Evolutionary conservation across 64 coral and sea anemone species (phyloP), one percentile per base, ranked within the genome.

Genomic region (Stylophora pistillata): DNA sequence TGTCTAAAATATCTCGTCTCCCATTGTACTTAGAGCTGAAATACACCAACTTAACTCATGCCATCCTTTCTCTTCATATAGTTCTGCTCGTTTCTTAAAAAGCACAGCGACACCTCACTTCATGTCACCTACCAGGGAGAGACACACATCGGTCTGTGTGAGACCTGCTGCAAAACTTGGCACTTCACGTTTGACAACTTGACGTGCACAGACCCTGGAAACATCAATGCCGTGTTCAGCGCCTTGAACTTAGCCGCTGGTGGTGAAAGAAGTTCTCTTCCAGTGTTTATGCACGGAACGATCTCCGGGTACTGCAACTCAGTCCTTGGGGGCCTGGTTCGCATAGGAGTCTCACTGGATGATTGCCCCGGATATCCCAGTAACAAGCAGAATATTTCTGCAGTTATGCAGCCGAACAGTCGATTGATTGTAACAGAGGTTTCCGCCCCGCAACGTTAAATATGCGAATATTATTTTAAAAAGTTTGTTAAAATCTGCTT

Each of bases 401-500:
- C 72, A 41, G 63, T 58, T 73, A 82, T 96, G 20, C 52, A 75
- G 78, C 78, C 79, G n/a, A 82, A 90, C 26, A 91, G 90, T 63
- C 82, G 90, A 23, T 73, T 96, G 82, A 96, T 96, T 54, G 92
- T 96, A 71, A 78, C 92, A 71, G 94, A 96, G 77, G 76, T 93
- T 3, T 55, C 73, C 47, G 31, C 64, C 10, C 79, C 89, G 15
- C 89, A 85, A 85, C 3, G 15, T 68, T 84, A 69, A 65, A 0
- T 61, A 28, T 68, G 10, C 5, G 23, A 68, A 2, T 28, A 11
- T 68, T 5, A 68, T 68, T 12, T 68, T 68, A 25, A 47, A 47
- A 47, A 47, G 37, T 7, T 47, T 47, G 37, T n/a, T n/a, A 25
- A 68, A 68, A 68, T 25, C 12, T 68, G 64, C 64, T 26, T 12